Base-by-base conservation (phyloP, 2,888 invertebrate species). In the Girardia tigrina region DNA sequence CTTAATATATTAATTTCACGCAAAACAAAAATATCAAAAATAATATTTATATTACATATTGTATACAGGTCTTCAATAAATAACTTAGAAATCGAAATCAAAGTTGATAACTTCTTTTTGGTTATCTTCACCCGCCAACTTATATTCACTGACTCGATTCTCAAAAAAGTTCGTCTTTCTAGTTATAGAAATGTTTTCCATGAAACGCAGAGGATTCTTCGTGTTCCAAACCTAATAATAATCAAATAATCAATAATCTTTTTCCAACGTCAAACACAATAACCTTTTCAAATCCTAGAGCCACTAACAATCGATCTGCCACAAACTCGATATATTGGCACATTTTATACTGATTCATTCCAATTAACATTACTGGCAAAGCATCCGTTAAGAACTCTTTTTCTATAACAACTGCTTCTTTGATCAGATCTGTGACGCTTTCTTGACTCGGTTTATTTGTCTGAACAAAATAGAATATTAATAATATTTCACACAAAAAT, bases 91-190 rank as follows among this genome's bases (percentile, higher is more conserved):
- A n/a, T n/a, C n/a, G n/a, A n/a, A n/a, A n/a, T n/a, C n/a, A n/a
- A n/a, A n/a, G n/a, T n/a, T n/a, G n/a, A n/a, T n/a, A n/a, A n/a
- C n/a, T n/a, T n/a, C n/a, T n/a, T n/a, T n/a, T n/a, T n/a, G n/a
- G n/a, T n/a, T n/a, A n/a, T n/a, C n/a, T n/a, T n/a, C 94, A n/a
- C 94, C 95, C 87, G 90, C 90, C 81, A 94, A 94, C 84, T 95
- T 94, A 83, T 97, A 97, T 84, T 97, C 97, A 0, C 92, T 95
- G 4, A 99, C 98, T 85, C 92, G 91, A 86, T 95, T 97, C 85
- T 99, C 98, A 82, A 98, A 98, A 87, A 99, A 98, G 86, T 98
- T 99, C 0, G 98, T 98, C 84, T 99, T 99, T 20, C 98, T 98
- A 81, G 97, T 95, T 79, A 95, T 86, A 0, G 95, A 97, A 80